Conservation (phyloP, 1,140 invertebrate genomes). For the Panagrolaimus sp. region DNA sequence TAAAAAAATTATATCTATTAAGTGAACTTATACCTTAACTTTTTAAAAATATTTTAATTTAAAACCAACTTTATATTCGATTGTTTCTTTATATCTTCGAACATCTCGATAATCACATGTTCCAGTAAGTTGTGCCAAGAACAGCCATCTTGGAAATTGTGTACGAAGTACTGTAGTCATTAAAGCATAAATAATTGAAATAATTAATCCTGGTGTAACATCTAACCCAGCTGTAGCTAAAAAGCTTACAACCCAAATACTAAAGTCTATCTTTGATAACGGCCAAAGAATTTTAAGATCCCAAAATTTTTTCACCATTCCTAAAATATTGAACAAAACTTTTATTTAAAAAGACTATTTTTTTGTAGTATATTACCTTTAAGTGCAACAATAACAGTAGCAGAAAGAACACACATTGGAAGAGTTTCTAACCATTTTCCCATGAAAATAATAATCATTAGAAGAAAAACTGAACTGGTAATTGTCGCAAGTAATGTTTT, state of each 20-base stretch:
- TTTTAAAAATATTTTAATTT: too few species aligned
- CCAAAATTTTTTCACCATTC: constrained; percentile 37
- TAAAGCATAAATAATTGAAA: constrained; percentile 50
- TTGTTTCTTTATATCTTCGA: constrained; percentile 47
- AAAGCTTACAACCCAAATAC: constrained; percentile 57
- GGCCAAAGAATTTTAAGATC: constrained; percentile 53
- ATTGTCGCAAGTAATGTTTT: constrained; percentile 49
- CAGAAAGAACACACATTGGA: constrained; percentile 50
- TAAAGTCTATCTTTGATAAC: constrained; percentile 56
- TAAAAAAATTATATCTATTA: too few species aligned
- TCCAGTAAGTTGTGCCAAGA: constrained; percentile 48
- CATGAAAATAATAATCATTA: constrained; percentile 47
- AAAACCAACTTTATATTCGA: constrained; percentile 34
- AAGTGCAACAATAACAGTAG: constrained; percentile 42
- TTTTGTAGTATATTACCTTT: too few species aligned
- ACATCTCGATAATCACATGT: constrained; percentile 53
- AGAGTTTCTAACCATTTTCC: constrained; percentile 41
- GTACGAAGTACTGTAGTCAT: constrained; percentile 49
- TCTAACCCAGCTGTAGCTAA: constrained; percentile 47
- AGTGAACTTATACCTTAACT: too few species aligned
- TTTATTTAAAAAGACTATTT: too few species aligned
- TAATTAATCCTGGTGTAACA: constrained; percentile 45
- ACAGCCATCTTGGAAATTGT: constrained; percentile 54
- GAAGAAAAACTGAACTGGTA: constrained; percentile 43
- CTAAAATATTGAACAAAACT: too few species aligned